Evolutionary conservation across 1,140 invertebrate species (phyloP), one percentile per base, ranked within the genome.

Genomic region (Drosophila pectinifera): DNA sequence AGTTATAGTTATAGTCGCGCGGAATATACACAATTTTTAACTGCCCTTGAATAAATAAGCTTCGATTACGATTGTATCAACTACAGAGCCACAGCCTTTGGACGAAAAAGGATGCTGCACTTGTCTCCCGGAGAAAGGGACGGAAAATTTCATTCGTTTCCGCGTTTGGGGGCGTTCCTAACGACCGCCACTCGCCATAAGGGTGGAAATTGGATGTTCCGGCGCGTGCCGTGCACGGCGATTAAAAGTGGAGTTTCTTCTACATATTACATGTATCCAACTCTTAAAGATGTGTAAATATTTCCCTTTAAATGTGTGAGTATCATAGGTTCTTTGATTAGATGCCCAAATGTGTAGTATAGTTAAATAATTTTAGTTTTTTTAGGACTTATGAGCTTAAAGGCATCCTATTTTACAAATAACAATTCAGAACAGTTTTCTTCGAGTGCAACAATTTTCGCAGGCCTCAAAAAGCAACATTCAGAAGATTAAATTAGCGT

Each of bases 1-100:
- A 57, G 56, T 70, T 63, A 63, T 78, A 42, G 59, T 53, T 8
- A 76, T 53, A 63, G 34, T 70, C 59, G 57, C 79, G 56, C 72
- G 73, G 62, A 67, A 70, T 73, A 68, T 53, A 53, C 86, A 68
- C 67, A 79, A 73, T 69, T 79, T 81, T 80, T 76, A 79, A 83
- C 83, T 86, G 67, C 73, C 58, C 75, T 88, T 86, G 85, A 86
- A 86, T 79, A 77, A 86, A 86, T 80, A 80, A 88, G 84, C 77
- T 83, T 77, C 80, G 81, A 81, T 67, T 80, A 83, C 79, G 56
- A 77, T 69, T 83, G 70, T 75, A 68, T 62, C 70, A 81, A 69
- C 84, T 73, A 77, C 67, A 80, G 58, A 76, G 70, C 70, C 70
- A 80, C 68, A 73, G 70, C 70, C 70, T 86, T 88, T 79, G 65